Evolutionary conservation across 1,140 invertebrate genomes (phyloP), one percentile per base, ranked within the genome.

Genomic region (Carcinoscorpius rotundicauda): DNA sequence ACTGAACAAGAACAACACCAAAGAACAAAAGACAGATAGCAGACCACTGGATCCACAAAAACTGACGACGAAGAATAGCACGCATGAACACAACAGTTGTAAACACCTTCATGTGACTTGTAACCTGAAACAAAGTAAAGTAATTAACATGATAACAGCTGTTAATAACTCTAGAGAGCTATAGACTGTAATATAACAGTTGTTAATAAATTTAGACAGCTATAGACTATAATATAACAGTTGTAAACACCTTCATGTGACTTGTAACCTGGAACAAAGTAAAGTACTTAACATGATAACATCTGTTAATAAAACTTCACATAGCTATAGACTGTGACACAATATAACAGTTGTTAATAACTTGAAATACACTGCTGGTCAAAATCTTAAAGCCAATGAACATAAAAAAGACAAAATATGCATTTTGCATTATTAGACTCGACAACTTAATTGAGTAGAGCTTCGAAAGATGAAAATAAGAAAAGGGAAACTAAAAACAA

Each of bases 21-120:
- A 52, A 61, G 48, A 61, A 61, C 9, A 61, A 49, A 50, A 61
- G n/a, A 11, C 10, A 29, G 11, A 61, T 50, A 10, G 60, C 60
- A 5, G 60, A 5, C 3, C 10, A 61, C 48, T 48, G 10, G n/a
- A 8, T 52, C 49, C 4, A n/a, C n/a, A 49, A 3, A 5, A 61
- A 51, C 48, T 49, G 11, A 10, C 11, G 49, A n/a, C 51, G n/a
- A 6, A 61, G 60, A 8, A 61, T 50, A 4, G 48, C 6, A 8
- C 60, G 6, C 60, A 61, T 61, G n/a, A 61, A 61, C 4, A 61
- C 10, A 6, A 49, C 60, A 6, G 60, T 61, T 52, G 60, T 61
- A 5, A 61, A 61, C 5, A 61, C 49, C 49, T 61, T 61, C 60
- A 61, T 5, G 11, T 61, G 10, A 29, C 10, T 52, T 29, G 60